Conservation (phyloP, 2,888 invertebrate species). For the Hanleya hanleyi region DNA sequence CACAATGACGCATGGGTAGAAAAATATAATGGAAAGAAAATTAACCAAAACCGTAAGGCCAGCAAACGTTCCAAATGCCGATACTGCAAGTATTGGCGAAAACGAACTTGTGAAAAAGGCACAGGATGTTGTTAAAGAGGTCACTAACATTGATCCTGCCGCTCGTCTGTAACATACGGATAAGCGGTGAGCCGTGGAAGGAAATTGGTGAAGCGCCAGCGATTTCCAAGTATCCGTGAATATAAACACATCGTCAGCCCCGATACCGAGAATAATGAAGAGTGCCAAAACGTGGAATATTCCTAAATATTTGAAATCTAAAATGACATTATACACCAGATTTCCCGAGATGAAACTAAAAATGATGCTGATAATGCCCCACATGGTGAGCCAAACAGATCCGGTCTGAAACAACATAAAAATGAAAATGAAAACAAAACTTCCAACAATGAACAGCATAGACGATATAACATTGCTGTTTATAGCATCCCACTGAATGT, state of each 20-base stretch:
- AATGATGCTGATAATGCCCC: conserved; percentile 41
- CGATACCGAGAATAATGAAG: conserved; percentile 47
- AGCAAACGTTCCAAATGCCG: conserved; percentile 36
- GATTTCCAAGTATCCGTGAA: conserved; percentile 43
- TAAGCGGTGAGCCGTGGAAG: conserved; percentile 20
- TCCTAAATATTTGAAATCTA: conserved; percentile 42
- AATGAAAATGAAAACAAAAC: conserved; percentile 39
- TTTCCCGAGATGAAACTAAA: conserved; percentile 39
- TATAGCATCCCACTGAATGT: conserved; percentile 23
- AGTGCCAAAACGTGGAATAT: conserved; percentile 44
- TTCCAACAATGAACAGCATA: conserved; percentile 37
- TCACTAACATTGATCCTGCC: conserved; percentile 38
- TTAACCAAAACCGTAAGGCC: conserved; percentile 35
- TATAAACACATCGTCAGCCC: conserved; percentile 47
- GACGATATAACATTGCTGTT: conserved; percentile 28
- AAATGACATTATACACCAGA: conserved; percentile 37
- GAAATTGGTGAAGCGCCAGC: conserved; percentile 17
- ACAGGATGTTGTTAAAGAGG: conserved; percentile 38
- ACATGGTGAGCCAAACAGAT: conserved; percentile 41
- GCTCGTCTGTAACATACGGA: conserved; percentile 34
- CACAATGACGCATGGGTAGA: conserved; percentile 35
- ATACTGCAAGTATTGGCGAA: conserved; percentile 29
- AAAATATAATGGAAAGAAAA: conserved; percentile 41
- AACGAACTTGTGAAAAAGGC: conserved; percentile 34
- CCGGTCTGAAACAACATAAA: conserved; percentile 42